Percentiles rank a stretch among this genome's conserved stretches.
Conservation (phyloP, 2,113 vertebrate genomes). For the Coracopsis vasa region DNA sequence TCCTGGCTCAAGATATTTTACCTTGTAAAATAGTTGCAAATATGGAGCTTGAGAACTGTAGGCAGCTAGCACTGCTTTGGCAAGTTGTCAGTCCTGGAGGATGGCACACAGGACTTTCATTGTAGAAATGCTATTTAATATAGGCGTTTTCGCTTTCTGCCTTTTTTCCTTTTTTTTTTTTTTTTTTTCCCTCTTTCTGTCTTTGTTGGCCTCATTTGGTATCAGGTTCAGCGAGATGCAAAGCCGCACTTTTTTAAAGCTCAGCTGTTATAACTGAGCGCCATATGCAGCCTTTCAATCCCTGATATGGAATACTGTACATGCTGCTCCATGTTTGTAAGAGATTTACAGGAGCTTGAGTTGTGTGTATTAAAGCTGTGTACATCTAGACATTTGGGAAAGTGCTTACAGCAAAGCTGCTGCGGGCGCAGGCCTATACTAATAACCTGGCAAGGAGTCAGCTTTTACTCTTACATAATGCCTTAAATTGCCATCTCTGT, state of each 20-base stretch:
- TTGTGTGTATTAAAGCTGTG: slow-evolving; percentile 74
- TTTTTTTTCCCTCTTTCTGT: not conserved
- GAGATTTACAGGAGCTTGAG: slow-evolving; percentile 76
- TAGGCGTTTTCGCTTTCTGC: not conserved
- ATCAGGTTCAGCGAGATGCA: slow-evolving; percentile 72
- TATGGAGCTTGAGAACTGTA: not conserved
- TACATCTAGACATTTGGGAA: slow-evolving; percentile 69
- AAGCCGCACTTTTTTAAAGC: slow-evolving; percentile 74
- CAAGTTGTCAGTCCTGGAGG: slow-evolving; percentile 28
- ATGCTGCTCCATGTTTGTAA: slow-evolving; percentile 74
- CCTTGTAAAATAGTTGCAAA: not conserved
- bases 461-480: slow-evolving; percentile 59
- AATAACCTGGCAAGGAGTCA: slow-evolving; percentile 63
- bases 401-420: slow-evolving; percentile 69
- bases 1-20: not conserved
- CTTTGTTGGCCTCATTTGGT: slow-evolving; percentile 51
- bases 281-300: slow-evolving; percentile 79
- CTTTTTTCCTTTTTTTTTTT: not conserved
- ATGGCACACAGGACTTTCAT: slow-evolving; percentile 29
- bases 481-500: slow-evolving; percentile 43
- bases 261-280: slow-evolving; percentile 75
- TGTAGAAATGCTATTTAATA: slow-evolving; percentile 43
- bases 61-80: not conserved
- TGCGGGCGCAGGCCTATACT: slow-evolving; percentile 54
- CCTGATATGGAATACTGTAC: slow-evolving; percentile 71